Base-by-base conservation (phyloP, 1,140 invertebrate species). In the Drosophila varians region DNA sequence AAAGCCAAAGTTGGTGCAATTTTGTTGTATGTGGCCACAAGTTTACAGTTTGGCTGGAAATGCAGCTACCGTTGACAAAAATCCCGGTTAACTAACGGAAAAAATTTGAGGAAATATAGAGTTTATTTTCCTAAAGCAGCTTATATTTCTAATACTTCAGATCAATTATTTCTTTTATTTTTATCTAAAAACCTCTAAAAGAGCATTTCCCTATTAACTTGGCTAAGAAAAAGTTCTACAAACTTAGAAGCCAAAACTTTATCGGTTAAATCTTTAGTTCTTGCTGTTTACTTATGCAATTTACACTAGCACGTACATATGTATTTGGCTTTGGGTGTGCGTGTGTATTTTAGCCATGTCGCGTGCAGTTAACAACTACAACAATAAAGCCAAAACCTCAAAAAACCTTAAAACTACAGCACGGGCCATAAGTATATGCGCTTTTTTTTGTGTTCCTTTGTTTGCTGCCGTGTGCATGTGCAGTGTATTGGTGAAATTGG, bases 401-500 rank as follows among this genome's bases (percentile, higher is more conserved):
- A 16, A 38, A 38, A 4, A 26, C n/a, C 11, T 18, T 31, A 31
- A 54, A 79, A 6, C 36, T 49, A 45, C 52, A 77, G 34, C 45
- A 56, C 28, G 34, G 28, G 19, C 48, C 52, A 58, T 19, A 5
- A 64, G 18, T 64, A 28, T 28, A 64, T 43, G 25, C 19, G 26
- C 51, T 43, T 25, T 72, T 46, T 58, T 31, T 31, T 4, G 9
- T 31, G 28, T 31, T 31, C 9, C 21, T 40, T 9, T 23, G 18
- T 62, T 14, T 42, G 34, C 16, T 12, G 34, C 46, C 34, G 7
- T 28, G 12, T 23, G 23, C 26, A 53, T 57, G 36, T 75, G 57
- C 58, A 52, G 34, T 38, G 54, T 56, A 55, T 80, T 57, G 77
- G 82, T 86, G 82, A 87, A 86, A 82, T 86, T 86, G 82, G 77